These are phyloP conservation scores for Bradypus variegatus DNA, from an alignment of 2,797 vertebrate genomes.

Conservation along the genomic window DNA sequence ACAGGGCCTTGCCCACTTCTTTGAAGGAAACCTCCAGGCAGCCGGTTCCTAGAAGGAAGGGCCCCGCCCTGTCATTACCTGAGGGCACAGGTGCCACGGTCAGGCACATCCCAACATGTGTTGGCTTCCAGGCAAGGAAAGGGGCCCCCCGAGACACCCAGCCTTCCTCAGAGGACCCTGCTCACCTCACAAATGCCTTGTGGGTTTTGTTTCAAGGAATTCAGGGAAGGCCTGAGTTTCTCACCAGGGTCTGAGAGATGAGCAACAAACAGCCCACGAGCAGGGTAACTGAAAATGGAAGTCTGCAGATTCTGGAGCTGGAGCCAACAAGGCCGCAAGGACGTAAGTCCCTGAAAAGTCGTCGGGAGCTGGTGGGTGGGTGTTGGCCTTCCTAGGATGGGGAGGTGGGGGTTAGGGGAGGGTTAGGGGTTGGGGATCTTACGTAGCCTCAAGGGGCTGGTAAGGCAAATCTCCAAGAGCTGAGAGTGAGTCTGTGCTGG, in stretches of 20 bases:
- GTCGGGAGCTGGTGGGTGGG: neutral
- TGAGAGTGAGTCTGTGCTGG: neutral
- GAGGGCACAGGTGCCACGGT: neutral
- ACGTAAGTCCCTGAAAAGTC: neutral
- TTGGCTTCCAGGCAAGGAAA: neutral
- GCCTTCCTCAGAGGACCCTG: neutral
- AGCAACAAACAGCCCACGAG: neutral
- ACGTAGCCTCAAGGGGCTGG: neutral
- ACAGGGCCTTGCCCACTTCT: neutral
- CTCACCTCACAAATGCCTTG: neutral
- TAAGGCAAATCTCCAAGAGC: neutral
- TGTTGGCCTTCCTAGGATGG: fast-evolving
- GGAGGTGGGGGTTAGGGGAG: neutral
- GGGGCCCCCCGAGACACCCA: neutral
- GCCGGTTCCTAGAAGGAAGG: slow-evolving; percentile 45
- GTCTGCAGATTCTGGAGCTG: too few relatives aligned
- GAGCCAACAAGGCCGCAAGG: neutral
- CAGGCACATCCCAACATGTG: neutral
- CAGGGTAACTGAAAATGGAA: fast-evolving
- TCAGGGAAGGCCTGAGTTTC: neutral
- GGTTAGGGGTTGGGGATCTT: neutral
- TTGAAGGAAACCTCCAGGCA: neutral
- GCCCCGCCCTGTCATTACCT: neutral
- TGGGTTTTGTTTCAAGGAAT: neutral
- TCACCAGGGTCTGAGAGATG: neutral